Base-by-base conservation (phyloP, 2,797 vertebrate genomes). In the Uromys caudimaculatus region DNA sequence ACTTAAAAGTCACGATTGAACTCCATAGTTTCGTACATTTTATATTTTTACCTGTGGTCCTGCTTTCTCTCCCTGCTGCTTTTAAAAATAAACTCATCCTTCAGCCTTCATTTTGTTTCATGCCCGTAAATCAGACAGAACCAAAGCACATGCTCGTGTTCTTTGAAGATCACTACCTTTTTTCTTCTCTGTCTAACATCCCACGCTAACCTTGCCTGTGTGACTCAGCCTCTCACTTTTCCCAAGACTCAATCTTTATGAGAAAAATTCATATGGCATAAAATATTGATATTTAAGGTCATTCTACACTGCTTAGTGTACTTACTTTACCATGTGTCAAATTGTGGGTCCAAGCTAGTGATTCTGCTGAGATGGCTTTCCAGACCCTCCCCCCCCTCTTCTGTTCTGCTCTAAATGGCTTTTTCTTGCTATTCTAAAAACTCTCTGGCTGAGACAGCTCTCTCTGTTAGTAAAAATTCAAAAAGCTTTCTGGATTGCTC, bases 31-130 rank as follows among this genome's bases (percentile, higher is more conserved):
- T 90, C 91, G 32, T 44, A 44, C 76, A 91, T 91, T 94, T 93
- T 90, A 41, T 77, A 67, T 62, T 82, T 95, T 84, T 97, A 32
- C 76, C n/a, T 67, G 23, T 3, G 62, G 29, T 76, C 7, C 32
- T 95, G 62, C n/a, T 58, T 95, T 95, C 90, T 94, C 19, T 96
- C 35, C 67, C 14, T 67, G 5, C 81, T 81, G 24, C 19, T 41
- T 95, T 96, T 94, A 88, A 94, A 90, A 60, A 76, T 81, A 95
- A 86, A 84, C 29, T 75, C 32, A 47, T 76, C 77, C 44, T 91
- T 96, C 67, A 67, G 29, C 62, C 16, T 60, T 90, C 56, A 94
- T 95, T 96, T 81, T 75, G 58, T 79, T 93, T 93, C 62, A 82
- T 75, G 71, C 88, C 62, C 73, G 67, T 76, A 81, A 91, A 85